Base-by-base conservation (phyloP, 2,888 invertebrate genomes). In the Leptogaster cylindrica region DNA sequence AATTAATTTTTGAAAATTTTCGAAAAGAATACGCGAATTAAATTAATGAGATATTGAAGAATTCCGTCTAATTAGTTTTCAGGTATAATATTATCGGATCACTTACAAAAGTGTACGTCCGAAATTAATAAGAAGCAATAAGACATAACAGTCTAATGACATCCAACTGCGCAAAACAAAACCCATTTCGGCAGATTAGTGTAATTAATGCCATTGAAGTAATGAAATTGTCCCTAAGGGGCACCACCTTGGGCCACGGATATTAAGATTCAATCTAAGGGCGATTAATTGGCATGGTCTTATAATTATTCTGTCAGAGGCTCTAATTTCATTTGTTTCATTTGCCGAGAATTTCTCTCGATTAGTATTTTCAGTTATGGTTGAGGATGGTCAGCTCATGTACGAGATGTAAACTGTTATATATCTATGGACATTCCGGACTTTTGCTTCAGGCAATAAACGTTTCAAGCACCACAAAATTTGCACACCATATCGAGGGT, bases 311-410 rank as follows among this genome's bases (percentile, higher is more conserved):
- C 44, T 28, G 61, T 27, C 27, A 61, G 61, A 27, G 28, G 41
- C 14, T 25, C 44, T 61, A 25, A 61, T 23, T 61, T 18, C 28
- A 25, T 61, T 61, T 14, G 18, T 14, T 1, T 41, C 36, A 16
- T 12, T n/a, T 25, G 8, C 14, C 18, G 44, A 27, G 44, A 44
- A 28, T 7, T 28, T 27, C 61, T 33, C 28, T 18, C 61, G 44
- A 61, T 61, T 61, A 61, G 61, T 61, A 44, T 44, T 61, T 61
- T 61, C 44, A 41, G 25, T 61, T 61, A 61, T 44, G 41, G 28
- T 25, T 41, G 44, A 27, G 44, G 16, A 44, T 41, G 61, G 61
- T 61, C 61, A 61, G 16, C 44, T 61, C 14, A 23, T 44, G 16
- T 44, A 27, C 44, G 36, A 61, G 61, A 44, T 14, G 28, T 18